These are phyloP conservation scores for Allobates femoralis DNA, from an alignment of 2,797 vertebrate species.

Conservation along the genomic window DNA sequence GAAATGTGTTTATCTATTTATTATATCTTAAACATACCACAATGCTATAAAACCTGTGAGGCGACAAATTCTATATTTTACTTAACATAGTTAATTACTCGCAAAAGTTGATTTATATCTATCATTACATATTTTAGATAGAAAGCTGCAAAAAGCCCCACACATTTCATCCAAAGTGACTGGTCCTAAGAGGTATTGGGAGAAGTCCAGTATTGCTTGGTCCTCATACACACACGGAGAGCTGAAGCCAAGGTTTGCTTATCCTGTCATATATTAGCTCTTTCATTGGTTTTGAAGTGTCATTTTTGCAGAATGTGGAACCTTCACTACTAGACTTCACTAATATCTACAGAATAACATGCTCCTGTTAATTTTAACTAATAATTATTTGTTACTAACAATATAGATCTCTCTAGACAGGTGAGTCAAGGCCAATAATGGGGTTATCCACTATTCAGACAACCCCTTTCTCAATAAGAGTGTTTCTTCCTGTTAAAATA, in stretches of 20 bases:
- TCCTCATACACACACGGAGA: conserved; percentile 63
- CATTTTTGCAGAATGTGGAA: neutral
- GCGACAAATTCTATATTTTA: neutral
- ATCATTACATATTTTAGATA: conserved; percentile 61
- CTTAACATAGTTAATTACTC: neutral
- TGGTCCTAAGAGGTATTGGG: conserved; percentile 62
- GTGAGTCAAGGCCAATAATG: no score
- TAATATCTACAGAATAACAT: conserved; percentile 8
- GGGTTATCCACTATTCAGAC: no score
- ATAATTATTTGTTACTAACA: neutral
- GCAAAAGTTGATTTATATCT: neutral
- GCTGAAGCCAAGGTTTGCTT: conserved; percentile 67
- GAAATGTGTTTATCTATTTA: neutral
- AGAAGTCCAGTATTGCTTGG: conserved; percentile 65
- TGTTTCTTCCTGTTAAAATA: no score
- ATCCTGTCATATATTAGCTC: neutral
- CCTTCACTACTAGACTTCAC: conserved; percentile 7
- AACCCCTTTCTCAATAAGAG: no score
- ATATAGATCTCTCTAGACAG: no score
- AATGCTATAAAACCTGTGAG: neutral
- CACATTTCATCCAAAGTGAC: conserved; percentile 44
- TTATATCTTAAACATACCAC: neutral
- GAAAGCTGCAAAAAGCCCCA: conserved; percentile 51
- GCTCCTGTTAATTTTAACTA: no score
- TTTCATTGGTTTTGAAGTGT: neutral